Percentiles rank a stretch among this genome's conserved stretches.
Conservation (phyloP, 2,797 vertebrate genomes). For the Glyptemys insculpta region DNA sequence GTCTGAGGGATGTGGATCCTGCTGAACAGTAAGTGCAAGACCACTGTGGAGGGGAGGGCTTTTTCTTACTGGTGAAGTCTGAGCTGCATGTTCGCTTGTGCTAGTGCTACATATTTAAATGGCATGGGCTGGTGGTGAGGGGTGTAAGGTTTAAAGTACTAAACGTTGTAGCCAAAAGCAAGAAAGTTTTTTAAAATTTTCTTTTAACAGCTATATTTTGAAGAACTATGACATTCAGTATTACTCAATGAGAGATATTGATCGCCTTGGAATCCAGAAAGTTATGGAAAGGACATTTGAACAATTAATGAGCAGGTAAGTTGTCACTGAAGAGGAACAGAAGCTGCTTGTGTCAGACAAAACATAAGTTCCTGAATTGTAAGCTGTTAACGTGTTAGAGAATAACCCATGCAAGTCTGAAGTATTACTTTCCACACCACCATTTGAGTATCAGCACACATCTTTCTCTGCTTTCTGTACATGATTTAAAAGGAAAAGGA, state of each 20-base stretch:
- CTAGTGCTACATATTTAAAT: not conserved
- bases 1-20: constrained; percentile 94
- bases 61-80: not conserved
- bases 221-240: constrained; percentile 95
- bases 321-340: constrained; percentile 9
- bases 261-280: constrained; percentile 94
- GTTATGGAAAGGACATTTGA: constrained; percentile 97
- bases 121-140: not conserved
- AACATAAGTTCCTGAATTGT: no score
- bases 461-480: not conserved
- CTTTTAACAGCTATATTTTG: constrained; percentile 88
- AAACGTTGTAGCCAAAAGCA: no score
- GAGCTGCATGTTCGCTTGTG: not conserved
- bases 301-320: constrained; percentile 91
- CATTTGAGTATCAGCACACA: not conserved
- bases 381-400: not conserved
- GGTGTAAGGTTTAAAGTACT: no score
- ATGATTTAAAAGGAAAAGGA: not conserved
- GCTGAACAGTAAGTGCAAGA: constrained; percentile 91
- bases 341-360: not conserved
- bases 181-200: not conserved
- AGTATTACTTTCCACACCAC: not conserved
- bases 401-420: not conserved
- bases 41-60: not conserved
- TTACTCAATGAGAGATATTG: constrained; percentile 97